Evolutionary conservation across 2,113 vertebrate species (phyloP).

Genomic region (Megalops atlanticus): DNA sequence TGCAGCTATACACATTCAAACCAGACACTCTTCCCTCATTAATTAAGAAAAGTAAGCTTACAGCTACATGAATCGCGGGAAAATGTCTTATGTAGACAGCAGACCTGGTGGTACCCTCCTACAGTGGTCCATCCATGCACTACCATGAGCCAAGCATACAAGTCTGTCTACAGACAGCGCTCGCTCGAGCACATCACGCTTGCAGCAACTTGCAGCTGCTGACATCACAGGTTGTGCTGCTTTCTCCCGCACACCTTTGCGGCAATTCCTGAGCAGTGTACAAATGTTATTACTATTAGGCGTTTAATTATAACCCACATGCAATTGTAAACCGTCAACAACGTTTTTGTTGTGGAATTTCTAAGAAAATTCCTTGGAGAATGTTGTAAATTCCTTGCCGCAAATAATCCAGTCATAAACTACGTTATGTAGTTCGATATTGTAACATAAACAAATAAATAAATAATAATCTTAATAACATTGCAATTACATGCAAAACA

Average conservation of each 20-base stretch:
- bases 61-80: background rate
- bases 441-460: too few relatives aligned
- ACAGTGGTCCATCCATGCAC: background rate
- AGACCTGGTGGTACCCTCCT: background rate
- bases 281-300: background rate
- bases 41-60: background rate
- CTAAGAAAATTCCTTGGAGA: background rate
- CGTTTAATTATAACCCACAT: background rate
- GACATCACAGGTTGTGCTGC: slow-evolving; percentile 11
- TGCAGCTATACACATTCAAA: background rate
- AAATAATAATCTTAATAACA: too few relatives aligned
- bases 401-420: too few relatives aligned
- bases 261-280: background rate
- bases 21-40: background rate
- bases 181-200: background rate
- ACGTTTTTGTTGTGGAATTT: background rate
- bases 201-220: slow-evolving; percentile 8
- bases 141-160: slow-evolving; percentile 2
- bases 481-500: too few relatives aligned
- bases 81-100: background rate
- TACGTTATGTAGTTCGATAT: too few relatives aligned
- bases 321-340: background rate
- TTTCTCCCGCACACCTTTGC: background rate
- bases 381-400: background rate
- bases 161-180: background rate